Evolutionary conservation across 2,888 invertebrate genomes (phyloP).

Genomic region (Allophyes oxyacanthae): DNA sequence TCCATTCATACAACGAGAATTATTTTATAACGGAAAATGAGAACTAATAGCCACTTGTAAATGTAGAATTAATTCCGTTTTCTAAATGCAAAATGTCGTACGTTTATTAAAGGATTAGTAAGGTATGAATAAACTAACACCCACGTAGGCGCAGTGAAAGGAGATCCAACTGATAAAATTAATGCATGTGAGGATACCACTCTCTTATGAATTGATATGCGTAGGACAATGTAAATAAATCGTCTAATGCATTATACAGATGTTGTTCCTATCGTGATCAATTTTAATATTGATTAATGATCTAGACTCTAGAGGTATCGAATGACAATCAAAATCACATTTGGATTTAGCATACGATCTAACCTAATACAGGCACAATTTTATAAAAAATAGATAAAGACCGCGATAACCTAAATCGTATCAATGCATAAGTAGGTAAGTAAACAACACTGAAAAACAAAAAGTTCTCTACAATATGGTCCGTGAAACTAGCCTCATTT

Average conservation of each 20-base stretch:
- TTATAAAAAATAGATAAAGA: not conserved
- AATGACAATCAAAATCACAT: slow-evolving; percentile 19
- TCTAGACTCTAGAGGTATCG: slow-evolving; percentile 12
- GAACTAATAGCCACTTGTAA: slow-evolving; percentile 31
- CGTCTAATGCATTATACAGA: slow-evolving; percentile 32
- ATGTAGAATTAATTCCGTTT: slow-evolving; percentile 49
- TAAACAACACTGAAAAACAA: no score
- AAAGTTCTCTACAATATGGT: slow-evolving; percentile 8
- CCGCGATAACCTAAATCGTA: no score
- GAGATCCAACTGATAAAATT: slow-evolving; percentile 32
- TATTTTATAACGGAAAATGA: slow-evolving; percentile 39
- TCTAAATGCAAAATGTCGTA: slow-evolving; percentile 44
- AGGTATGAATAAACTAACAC: slow-evolving; percentile 54
- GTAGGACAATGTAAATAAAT: slow-evolving; percentile 35
- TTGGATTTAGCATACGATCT: not conserved
- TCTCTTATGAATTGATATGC: slow-evolving; percentile 34
- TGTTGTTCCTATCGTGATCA: slow-evolving; percentile 34
- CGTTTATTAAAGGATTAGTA: slow-evolving; percentile 48
- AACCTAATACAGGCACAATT: no score
- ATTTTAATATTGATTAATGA: slow-evolving; percentile 35
- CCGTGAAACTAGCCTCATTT: slow-evolving; percentile 17
- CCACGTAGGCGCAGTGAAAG: slow-evolving; percentile 52
- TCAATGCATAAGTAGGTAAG: no score
- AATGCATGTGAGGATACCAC: slow-evolving; percentile 33
- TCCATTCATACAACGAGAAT: slow-evolving; percentile 41